phyloP scores from a whole-genome alignment of 2,113 vertebrate species.

The Pyxicephalus adspersus region DNA sequence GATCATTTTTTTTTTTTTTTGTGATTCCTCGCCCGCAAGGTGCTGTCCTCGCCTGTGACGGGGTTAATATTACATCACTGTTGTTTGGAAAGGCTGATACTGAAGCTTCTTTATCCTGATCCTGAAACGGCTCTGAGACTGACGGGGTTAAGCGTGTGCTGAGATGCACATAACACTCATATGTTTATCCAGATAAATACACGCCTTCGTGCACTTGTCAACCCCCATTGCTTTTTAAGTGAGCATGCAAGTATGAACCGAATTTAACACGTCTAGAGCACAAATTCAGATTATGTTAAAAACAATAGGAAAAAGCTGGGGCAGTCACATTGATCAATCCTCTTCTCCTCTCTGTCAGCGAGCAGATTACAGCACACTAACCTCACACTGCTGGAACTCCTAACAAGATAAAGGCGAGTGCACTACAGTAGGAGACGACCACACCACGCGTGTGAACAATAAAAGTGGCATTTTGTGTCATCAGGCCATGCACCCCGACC shows the following conservation, averaged over 20 bases:
- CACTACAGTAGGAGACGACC: background rate
- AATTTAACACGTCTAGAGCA: conserved; percentile 36
- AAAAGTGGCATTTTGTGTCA: background rate
- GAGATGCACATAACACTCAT: background rate
- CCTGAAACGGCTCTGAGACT: background rate
- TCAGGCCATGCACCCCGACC: background rate
- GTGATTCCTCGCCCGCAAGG: background rate
- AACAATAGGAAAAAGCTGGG: conserved; percentile 53
- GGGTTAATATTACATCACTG: background rate
- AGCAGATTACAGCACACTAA: conserved; percentile 46
- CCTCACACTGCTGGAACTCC: conserved; percentile 55
- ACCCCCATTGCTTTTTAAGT: conserved; percentile 29
- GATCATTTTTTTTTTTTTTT: no score
- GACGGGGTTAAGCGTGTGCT: background rate
- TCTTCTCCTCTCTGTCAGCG: conserved; percentile 30
- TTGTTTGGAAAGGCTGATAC: background rate
- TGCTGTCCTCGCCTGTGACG: background rate
- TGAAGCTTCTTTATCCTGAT: no score
- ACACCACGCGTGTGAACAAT: background rate
- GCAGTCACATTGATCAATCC: conserved; percentile 43
- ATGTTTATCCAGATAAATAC: conserved; percentile 36
- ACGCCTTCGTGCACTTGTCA: conserved; percentile 47
- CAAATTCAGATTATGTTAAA: conserved; percentile 48
- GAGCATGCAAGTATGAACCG: conserved; percentile 18
- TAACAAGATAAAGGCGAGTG: conserved; percentile 56